Percentiles rank a stretch among this genome's conserved stretches.
Evolutionary conservation across 2,888 invertebrate genomes (phyloP).

Genomic region (Chrysotoxum bicinctum): DNA sequence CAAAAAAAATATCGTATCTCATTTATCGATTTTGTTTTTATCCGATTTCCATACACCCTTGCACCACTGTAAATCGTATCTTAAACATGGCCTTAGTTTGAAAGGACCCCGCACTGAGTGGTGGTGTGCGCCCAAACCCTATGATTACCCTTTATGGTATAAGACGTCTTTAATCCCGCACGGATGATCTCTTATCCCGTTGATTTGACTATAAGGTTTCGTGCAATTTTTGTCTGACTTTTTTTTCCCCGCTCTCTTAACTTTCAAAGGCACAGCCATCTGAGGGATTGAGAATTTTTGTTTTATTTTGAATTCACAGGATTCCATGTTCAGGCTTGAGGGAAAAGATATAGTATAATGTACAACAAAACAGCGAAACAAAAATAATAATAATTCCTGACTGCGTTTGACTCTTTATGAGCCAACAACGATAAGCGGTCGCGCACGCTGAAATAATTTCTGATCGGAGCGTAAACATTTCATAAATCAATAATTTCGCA

Average conservation of each 20-base stretch:
- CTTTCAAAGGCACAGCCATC: background rate
- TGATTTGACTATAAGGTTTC: constrained; percentile 64
- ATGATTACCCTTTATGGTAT: constrained; percentile 70
- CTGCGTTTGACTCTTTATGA: constrained; percentile 38
- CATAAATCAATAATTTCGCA: constrained; percentile 72
- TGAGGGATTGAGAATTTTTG: constrained; percentile 1
- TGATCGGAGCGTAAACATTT: constrained; percentile 72
- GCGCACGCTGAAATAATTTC: constrained; percentile 71
- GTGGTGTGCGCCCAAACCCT: constrained; percentile 63
- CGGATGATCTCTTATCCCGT: constrained; percentile 73
- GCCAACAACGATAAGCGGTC: constrained; percentile 69
- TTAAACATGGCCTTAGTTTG: constrained; percentile 18
- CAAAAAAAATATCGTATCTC: no score
- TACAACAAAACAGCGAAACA: background rate
- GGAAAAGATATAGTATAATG: background rate
- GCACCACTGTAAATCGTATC: background rate
- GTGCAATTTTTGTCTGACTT: constrained; percentile 58
- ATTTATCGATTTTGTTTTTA: no score
- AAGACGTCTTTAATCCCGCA: constrained; percentile 72
- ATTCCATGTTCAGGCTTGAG: constrained; percentile 24
- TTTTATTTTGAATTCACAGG: constrained; percentile 36
- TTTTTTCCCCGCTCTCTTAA: background rate
- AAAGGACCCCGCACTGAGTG: constrained; percentile 61
- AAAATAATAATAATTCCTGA: constrained; percentile 13
- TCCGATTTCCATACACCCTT: background rate